A percentile compares a stretch with the other conserved stretches of the same genome.
Evolutionary conservation across 2,888 invertebrate species (phyloP).

Genomic region (Cataglyphis cursor): DNA sequence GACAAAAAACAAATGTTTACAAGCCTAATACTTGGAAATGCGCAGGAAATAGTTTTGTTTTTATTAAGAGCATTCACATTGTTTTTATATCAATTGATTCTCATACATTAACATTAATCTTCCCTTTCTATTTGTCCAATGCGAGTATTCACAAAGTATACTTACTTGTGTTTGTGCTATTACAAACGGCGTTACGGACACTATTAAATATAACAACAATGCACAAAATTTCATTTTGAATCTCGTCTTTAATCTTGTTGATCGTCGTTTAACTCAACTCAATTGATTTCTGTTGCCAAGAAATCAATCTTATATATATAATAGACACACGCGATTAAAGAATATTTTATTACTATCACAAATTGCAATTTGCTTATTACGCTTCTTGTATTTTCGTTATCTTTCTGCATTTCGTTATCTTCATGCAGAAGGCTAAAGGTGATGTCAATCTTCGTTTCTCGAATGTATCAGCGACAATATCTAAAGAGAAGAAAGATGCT

Average conservation of each 20-base stretch:
- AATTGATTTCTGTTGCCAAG: constrained; percentile 51
- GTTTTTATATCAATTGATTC: neutral
- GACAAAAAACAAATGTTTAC: neutral
- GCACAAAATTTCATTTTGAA: constrained; percentile 61
- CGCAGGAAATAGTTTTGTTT: neutral
- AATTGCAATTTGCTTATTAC: constrained; percentile 37
- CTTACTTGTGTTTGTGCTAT: constrained; percentile 62
- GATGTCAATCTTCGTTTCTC: neutral
- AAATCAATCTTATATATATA: constrained; percentile 70
- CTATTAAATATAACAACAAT: constrained; percentile 46
- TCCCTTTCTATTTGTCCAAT: neutral
- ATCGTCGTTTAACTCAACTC: constrained; percentile 49
- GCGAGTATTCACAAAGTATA: constrained; percentile 51
- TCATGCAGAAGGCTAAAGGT: constrained; percentile 43
- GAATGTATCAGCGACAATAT: constrained; percentile 12
- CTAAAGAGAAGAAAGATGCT: neutral
- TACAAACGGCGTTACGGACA: constrained; percentile 51
- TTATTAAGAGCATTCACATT: neutral
- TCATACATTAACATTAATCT: constrained; percentile 2
- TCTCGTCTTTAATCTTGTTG: constrained; percentile 42
- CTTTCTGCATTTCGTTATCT: neutral
- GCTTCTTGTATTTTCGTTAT: constrained; percentile 50
- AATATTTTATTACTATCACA: constrained; percentile 52
- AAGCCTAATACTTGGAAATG: neutral
- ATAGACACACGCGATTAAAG: constrained; percentile 48